Evolutionary conservation across 2,888 invertebrate genomes (phyloP).

Genomic region (Tyria jacobaeae): DNA sequence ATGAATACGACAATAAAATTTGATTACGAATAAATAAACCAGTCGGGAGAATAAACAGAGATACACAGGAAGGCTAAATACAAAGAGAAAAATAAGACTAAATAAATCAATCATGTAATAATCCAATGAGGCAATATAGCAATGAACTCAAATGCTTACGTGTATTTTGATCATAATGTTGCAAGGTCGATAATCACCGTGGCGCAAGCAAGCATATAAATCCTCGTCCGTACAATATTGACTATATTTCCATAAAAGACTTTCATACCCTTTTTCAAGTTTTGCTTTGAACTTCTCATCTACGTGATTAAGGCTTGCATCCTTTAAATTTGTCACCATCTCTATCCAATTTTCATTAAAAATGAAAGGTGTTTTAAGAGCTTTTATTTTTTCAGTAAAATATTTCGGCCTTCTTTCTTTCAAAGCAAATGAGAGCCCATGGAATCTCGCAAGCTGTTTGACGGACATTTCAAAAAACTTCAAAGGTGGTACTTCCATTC

Average conservation of each 20-base stretch:
- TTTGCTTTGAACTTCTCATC: constrained; percentile 40
- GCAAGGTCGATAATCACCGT: constrained; percentile 54
- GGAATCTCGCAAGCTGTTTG: constrained; percentile 60
- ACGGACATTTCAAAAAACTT: constrained; percentile 55
- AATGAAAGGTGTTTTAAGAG: constrained; percentile 31
- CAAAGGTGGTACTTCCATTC: constrained; percentile 52
- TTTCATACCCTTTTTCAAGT: constrained; percentile 35
- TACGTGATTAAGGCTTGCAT: constrained; percentile 31
- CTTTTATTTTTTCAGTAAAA: constrained; percentile 48
- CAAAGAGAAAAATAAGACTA: no score
- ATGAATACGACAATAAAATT: not conserved
- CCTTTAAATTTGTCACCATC: constrained; percentile 36
- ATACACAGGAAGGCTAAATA: no score
- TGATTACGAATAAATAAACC: not conserved
- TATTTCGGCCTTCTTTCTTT: constrained; percentile 52
- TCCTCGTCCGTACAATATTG: constrained; percentile 42
- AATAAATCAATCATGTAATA: no score
- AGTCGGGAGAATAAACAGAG: no score
- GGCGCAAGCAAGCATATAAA: constrained; percentile 45
- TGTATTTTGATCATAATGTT: constrained; percentile 54
- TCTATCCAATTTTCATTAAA: constrained; percentile 33
- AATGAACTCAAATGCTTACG: constrained; percentile 49
- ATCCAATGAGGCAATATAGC: no score
- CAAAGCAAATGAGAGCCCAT: constrained; percentile 57
- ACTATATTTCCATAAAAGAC: constrained; percentile 32